A percentile compares a stretch with the other conserved stretches of the same genome.
Conservation (phyloP, 2,113 vertebrate genomes). For the human region DNA sequence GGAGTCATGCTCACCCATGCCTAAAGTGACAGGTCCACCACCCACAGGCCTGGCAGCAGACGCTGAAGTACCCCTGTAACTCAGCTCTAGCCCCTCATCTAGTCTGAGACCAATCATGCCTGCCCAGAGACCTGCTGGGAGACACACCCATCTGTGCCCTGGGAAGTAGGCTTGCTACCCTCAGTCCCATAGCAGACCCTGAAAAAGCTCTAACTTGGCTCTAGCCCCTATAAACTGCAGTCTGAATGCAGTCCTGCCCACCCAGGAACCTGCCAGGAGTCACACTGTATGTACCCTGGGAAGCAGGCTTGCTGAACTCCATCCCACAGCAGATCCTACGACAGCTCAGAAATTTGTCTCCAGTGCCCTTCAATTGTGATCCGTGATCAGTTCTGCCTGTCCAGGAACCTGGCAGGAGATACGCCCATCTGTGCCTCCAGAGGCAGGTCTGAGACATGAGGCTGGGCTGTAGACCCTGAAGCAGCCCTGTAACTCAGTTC, state of each 20-base stretch:
- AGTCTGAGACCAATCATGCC: background rate
- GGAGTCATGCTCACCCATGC: too few species aligned
- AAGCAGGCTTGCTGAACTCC: background rate
- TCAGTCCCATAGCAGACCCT: background rate
- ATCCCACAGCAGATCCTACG: background rate
- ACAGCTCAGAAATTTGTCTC: background rate
- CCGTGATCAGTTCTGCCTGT: background rate
- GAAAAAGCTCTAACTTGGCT: background rate
- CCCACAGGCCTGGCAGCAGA: background rate
- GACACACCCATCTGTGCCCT: background rate
- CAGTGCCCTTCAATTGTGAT: background rate
- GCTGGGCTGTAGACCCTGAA: background rate
- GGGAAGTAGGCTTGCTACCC: background rate
- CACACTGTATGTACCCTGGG: too few species aligned
- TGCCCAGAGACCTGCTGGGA: background rate
- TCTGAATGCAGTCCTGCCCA: background rate
- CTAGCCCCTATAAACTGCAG: background rate
- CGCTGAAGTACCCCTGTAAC: background rate
- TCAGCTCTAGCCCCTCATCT: background rate
- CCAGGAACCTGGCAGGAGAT: background rate
- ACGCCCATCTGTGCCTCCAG: background rate
- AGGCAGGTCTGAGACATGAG: background rate
- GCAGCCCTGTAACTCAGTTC: background rate
- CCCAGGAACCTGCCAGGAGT: too few species aligned
- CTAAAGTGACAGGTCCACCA: background rate